Evolutionary conservation across 2,888 invertebrate species (phyloP).

Genomic region (Reticulitermes lucifugus): DNA sequence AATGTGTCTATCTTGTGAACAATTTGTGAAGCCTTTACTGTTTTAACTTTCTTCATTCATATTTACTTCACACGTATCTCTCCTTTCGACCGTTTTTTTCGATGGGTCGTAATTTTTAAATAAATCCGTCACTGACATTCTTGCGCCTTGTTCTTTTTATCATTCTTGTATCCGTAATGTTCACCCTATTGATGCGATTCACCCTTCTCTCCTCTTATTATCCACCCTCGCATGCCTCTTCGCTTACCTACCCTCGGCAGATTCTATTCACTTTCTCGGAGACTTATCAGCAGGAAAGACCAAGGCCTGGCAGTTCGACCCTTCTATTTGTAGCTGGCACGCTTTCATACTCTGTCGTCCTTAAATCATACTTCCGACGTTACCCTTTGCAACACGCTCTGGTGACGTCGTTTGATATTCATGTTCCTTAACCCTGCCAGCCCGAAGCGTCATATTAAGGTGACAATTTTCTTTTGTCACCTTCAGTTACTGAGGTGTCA

Average conservation of each 20-base stretch:
- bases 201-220: conserved; percentile 6
- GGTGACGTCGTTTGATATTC: no score
- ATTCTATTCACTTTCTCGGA: conserved; percentile 2
- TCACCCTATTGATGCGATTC: conserved; percentile 14
- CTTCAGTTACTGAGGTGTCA: no score
- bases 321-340: background rate
- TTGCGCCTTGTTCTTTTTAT: background rate
- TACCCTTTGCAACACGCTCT: background rate
- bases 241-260: background rate
- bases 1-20: background rate
- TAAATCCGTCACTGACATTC: background rate
- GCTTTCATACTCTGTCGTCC: background rate
- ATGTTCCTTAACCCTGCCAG: no score
- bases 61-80: background rate
- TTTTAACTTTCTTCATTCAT: conserved; percentile 2
- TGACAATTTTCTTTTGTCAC: no score
- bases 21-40: background rate
- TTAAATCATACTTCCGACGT: background rate
- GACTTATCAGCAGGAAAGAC: background rate
- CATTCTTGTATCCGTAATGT: conserved; percentile 9
- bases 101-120: conserved; percentile 13
- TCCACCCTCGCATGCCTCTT: conserved; percentile 9
- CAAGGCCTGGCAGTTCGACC: background rate
- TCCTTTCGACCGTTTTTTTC: conserved; percentile 14
- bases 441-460: no score